Conservation (phyloP, 1,140 invertebrate genomes). For the Drosophila subobscura region DNA sequence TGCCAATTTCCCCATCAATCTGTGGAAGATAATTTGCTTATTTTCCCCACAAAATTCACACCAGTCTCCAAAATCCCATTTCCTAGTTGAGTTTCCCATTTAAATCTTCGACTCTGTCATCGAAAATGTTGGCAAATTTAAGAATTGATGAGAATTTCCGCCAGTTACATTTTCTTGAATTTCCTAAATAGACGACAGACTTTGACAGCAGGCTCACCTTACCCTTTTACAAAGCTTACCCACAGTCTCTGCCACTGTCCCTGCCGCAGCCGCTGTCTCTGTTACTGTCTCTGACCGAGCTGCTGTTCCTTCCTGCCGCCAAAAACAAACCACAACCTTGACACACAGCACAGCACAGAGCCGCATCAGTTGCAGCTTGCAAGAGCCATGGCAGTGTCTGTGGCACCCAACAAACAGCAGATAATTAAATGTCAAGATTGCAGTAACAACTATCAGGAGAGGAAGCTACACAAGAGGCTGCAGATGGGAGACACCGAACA, state of each 20-base stretch:
- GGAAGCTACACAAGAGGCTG: neutral
- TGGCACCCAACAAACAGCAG: constrained; percentile 34
- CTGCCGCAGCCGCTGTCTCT: too few relatives aligned
- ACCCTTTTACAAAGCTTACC: too few relatives aligned
- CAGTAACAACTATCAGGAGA: constrained; percentile 31
- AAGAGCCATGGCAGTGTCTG: neutral
- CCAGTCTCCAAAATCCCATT: too few relatives aligned
- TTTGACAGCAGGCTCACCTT: constrained; percentile 34
- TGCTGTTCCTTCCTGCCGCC: constrained; percentile 26
- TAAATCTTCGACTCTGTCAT: constrained; percentile 1
- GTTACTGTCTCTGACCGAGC: neutral
- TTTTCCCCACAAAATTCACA: too few relatives aligned
- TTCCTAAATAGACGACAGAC: constrained; percentile 24
- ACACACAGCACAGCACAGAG: constrained; percentile 43
- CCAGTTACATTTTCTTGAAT: constrained; percentile 41
- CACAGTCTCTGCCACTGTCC: too few relatives aligned
- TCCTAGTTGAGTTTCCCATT: too few relatives aligned
- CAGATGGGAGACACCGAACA: neutral
- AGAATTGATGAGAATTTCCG: constrained; percentile 15
- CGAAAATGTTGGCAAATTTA: neutral
- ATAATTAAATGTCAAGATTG: constrained; percentile 74
- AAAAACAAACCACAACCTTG: constrained; percentile 47
- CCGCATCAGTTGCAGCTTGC: constrained; percentile 19
- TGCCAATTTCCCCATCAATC: too few relatives aligned
- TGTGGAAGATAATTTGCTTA: too few relatives aligned